These are phyloP conservation scores for Labeo rohita DNA, from an alignment of 2,113 vertebrate genomes.

Conservation along the genomic window DNA sequence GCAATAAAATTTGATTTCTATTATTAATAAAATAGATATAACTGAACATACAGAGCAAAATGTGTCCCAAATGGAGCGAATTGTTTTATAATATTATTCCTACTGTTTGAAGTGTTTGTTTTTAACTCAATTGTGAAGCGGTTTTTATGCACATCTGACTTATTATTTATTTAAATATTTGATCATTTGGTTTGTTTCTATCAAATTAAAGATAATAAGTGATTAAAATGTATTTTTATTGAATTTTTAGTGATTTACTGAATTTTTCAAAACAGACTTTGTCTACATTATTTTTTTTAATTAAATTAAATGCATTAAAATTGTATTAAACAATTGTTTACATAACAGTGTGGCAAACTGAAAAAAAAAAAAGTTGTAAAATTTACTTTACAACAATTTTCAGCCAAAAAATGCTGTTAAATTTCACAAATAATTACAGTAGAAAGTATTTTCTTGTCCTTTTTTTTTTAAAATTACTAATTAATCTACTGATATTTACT, in stretches of 20 bases:
- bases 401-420: no score
- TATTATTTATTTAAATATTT: background rate
- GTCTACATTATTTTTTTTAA: background rate
- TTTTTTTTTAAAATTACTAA: no score
- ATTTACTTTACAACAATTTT: no score
- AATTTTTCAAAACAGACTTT: background rate
- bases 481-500: no score
- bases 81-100: background rate
- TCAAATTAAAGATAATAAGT: background rate
- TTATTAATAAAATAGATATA: no score
- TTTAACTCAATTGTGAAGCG: no score
- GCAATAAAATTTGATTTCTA: no score
- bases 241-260: background rate
- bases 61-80: background rate
- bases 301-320: background rate
- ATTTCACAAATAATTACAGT: no score
- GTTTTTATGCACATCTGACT: background rate
- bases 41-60: background rate
- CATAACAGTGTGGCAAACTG: background rate
- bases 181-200: background rate
- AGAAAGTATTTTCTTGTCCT: no score
- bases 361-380: no score
- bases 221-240: background rate
- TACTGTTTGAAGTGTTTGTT: background rate
- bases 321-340: background rate